Base-by-base conservation (phyloP, 2,888 invertebrate species). In the Acrobasis suavella region DNA sequence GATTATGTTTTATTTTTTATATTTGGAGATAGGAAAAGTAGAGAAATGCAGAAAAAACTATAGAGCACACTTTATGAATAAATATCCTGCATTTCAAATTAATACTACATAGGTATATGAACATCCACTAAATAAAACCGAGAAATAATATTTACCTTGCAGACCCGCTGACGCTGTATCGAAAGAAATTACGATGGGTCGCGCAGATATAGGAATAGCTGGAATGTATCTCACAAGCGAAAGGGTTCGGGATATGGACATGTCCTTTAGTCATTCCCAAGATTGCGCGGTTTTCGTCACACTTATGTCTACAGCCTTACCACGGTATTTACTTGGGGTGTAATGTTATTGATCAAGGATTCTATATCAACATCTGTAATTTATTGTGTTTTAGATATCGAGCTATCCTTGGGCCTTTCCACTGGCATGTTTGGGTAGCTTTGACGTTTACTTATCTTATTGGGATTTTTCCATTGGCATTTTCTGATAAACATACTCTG, bases 401-500 rank as follows among this genome's bases (percentile, higher is more conserved):
- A 38, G 96, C 96, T 0, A 96, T 97, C 62, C 94, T 97, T 87
- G 96, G 97, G 1, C 96, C 96, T 0, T 97, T 97, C 74, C 95
- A 96, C 71, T 96, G 96, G 95, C 94, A 94, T 16, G 96, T 96
- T 9, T 97, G 97, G 97, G 82, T 96, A 17, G 94, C 95, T 1
- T 80, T 97, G 14, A 95, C 95, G 6, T 87, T 94, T 17, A 94
- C 95, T 0, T 97, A 97, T 74, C 83, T 97, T 38, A 91, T 96
- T 1, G 96, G 94, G 8, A 95, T 96, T 70, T 94, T 96, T 70
- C 96, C 96, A 1, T 88, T 96, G 59, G 94, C 95, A 0, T 96
- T 95, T 76, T 96, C 96, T 0, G 95, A 96, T 74, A 95, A 95
- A 71, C 93, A 95, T 64, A 94, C 95, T 0, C 79, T 96, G 16